phyloP scores from a whole-genome alignment of 1,140 invertebrate species.

The Brachionus manjavacas region DNA sequence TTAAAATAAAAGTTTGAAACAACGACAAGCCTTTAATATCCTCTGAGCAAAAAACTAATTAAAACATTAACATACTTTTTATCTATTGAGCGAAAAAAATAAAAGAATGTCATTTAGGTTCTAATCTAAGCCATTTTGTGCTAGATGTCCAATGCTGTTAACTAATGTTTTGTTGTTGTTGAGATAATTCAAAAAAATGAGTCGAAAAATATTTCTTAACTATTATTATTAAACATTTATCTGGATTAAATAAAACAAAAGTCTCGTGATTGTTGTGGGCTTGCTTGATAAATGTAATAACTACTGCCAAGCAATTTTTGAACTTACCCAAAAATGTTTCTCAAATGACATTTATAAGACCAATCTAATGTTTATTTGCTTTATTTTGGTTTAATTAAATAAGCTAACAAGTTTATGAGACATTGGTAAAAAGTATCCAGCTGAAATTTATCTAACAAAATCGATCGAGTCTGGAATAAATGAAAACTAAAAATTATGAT shows the following conservation, averaged over 20 bases:
- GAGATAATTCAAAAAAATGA: neutral
- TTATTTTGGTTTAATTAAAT: neutral
- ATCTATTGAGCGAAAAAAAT: neutral
- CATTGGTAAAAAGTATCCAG: neutral
- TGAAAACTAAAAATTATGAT: neutral
- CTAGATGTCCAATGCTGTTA: neutral
- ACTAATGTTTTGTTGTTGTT: neutral
- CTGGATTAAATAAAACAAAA: neutral
- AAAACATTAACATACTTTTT: neutral
- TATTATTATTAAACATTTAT: neutral
- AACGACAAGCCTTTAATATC: neutral
- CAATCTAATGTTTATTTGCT: constrained; percentile 8
- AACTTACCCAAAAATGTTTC: neutral
- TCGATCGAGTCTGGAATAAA: neutral
- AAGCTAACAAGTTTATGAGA: constrained; percentile 14
- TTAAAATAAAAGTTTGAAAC: neutral
- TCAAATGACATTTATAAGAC: neutral
- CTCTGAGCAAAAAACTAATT: neutral
- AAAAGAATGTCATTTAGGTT: neutral
- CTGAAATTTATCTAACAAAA: neutral
- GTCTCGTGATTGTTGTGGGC: neutral
- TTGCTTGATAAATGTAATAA: neutral
- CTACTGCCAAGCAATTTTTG: neutral
- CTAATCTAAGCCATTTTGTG: neutral
- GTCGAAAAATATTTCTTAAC: neutral